phyloP scores from a whole-genome alignment of 2,888 invertebrate species.

The Aproaerema taeniolella region DNA sequence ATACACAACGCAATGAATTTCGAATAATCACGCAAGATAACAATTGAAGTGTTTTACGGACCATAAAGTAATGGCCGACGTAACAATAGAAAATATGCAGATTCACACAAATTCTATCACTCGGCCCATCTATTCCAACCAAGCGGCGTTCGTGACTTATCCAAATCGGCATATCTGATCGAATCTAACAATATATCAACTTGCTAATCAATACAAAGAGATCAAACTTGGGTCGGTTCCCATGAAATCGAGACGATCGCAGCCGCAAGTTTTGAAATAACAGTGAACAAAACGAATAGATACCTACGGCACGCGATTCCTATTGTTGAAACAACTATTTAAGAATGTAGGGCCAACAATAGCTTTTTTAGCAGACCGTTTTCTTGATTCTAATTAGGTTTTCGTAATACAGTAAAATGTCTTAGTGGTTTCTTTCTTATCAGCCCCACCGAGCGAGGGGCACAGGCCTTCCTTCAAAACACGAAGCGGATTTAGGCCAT shows the following conservation, averaged over 20 bases:
- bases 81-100: background rate
- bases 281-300: slow-evolving; percentile 25
- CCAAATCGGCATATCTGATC: slow-evolving; percentile 43
- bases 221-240: slow-evolving; percentile 43
- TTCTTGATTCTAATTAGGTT: too few species aligned
- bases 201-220: slow-evolving; percentile 44
- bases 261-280: slow-evolving; percentile 40
- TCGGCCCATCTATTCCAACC: slow-evolving; percentile 15
- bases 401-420: too few species aligned
- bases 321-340: too few species aligned
- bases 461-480: too few species aligned
- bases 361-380: too few species aligned
- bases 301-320: slow-evolving; percentile 26
- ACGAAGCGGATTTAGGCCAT: too few species aligned
- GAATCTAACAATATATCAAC: slow-evolving; percentile 44
- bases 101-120: slow-evolving; percentile 11
- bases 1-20: too few species aligned
- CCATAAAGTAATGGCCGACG: background rate
- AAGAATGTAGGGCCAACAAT: too few species aligned
- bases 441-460: too few species aligned
- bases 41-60: too few species aligned
- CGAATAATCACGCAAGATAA: too few species aligned
- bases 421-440: too few species aligned
- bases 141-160: slow-evolving; percentile 35
- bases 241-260: slow-evolving; percentile 41